Conservation (phyloP, 1,140 invertebrate species). For the Drosophila fuyamai region DNA sequence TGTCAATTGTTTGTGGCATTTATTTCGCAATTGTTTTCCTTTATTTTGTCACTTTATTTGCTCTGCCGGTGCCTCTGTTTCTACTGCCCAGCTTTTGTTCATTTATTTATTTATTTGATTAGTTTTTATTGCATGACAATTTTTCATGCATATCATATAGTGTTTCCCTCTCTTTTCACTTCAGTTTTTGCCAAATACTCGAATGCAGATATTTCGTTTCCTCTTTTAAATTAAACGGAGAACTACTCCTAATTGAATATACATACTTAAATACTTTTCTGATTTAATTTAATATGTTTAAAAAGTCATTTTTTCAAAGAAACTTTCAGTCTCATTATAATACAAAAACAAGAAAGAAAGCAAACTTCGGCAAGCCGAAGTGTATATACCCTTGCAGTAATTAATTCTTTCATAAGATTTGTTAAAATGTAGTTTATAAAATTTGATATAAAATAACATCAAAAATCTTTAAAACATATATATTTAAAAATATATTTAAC, state of each 20-base stretch:
- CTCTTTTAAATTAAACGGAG: neutral
- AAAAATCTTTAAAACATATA: too few relatives aligned
- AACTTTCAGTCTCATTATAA: too few relatives aligned
- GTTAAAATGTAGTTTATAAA: too few relatives aligned
- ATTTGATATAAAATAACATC: too few relatives aligned
- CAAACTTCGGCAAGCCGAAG: too few relatives aligned
- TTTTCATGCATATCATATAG: constrained; percentile 35
- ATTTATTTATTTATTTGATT: constrained; percentile 68
- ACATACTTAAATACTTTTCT: too few relatives aligned
- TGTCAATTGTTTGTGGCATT: constrained; percentile 67
- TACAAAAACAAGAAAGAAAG: too few relatives aligned
- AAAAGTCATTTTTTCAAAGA: neutral
- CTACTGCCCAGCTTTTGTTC: constrained; percentile 36
- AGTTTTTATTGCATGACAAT: constrained; percentile 52
- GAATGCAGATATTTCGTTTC: constrained; percentile 1
- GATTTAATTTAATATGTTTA: neutral
- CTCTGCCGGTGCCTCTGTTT: constrained; percentile 23
- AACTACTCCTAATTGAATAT: neutral
- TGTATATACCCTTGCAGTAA: too few relatives aligned
- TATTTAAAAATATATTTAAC: too few relatives aligned
- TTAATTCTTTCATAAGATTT: too few relatives aligned
- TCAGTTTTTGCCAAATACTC: neutral
- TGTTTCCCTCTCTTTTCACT: constrained; percentile 1
- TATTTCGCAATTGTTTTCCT: constrained; percentile 65
- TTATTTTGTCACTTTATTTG: constrained; percentile 71